Percentiles rank a stretch among this genome's conserved stretches.
phyloP scores from a whole-genome alignment of 35 echinoderm and acorn worm species.

The Apostichopus parvimensis region DNA sequence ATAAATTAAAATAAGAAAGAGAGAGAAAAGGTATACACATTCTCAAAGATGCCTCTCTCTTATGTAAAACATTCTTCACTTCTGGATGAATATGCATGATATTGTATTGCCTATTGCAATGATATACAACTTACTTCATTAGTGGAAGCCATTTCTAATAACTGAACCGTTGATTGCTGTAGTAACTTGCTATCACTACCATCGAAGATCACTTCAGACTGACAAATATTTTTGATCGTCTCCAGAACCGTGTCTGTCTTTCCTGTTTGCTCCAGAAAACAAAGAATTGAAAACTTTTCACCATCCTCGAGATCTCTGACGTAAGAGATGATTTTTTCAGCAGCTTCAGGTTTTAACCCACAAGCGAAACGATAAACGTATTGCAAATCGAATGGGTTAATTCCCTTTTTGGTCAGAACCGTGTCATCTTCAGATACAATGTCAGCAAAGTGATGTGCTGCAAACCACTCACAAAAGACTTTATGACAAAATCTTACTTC shows the following conservation, averaged over 20 bases:
- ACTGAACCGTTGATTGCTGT: background rate
- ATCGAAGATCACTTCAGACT: background rate
- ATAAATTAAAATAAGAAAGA: too few relatives aligned
- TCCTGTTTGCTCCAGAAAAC: conserved; percentile 1
- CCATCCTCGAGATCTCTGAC: background rate
- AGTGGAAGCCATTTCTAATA: background rate
- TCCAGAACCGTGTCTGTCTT: background rate
- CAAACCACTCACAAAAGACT: conserved; percentile 14
- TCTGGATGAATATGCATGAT: too few relatives aligned
- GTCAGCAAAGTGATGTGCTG: background rate
- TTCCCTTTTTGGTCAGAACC: background rate
- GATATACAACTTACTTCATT: background rate
- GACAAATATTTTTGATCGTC: background rate
- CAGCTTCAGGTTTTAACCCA: background rate
- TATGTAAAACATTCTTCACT: too few relatives aligned
- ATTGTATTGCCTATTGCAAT: too few relatives aligned
- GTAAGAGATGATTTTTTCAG: background rate
- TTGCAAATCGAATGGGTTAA: background rate
- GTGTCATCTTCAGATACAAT: background rate
- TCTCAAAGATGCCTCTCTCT: too few relatives aligned
- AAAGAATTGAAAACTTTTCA: background rate
- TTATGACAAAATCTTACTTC: conserved; percentile 13
- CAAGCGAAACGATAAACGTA: conserved; percentile 8
- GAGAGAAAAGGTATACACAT: too few relatives aligned
- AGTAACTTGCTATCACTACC: background rate